Evolutionary conservation across 2,113 vertebrate genomes (phyloP), one percentile per base, ranked within the genome.

Genomic region (Sigmodon hispidus): DNA sequence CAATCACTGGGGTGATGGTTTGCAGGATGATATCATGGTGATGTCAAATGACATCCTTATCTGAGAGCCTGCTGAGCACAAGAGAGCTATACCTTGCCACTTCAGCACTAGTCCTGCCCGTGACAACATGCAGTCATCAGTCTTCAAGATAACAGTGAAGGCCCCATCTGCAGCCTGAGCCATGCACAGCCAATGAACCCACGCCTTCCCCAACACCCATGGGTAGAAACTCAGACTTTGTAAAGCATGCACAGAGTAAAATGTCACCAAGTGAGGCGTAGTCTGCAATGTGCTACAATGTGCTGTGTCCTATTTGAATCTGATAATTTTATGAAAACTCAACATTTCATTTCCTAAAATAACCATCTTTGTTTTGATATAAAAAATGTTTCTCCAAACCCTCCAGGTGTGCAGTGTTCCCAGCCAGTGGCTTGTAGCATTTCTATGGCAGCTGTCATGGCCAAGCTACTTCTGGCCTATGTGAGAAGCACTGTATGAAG

Each of bases 291-390:
- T 26, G 72, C n/a, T n/a, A n/a, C n/a, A n/a, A n/a, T n/a, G n/a
- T n/a, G n/a, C n/a, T n/a, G n/a, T n/a, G 24, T 76, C 70, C 91
- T 67, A 43, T 70, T 87, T n/a, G 65, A 85, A 91, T 16, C n/a
- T 72, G 13, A 22, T 57, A 24, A 72, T 90, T 84, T 57, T 72
- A 72, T 80, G 43, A 94, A 89, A 91, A 87, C 43, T 36, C 22
- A n/a, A 61, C 65, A 67, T 43, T 86, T 61, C 13, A 15, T 45
- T 84, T 45, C 52, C 57, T 67, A 67, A 80, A 65, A 59, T 40
- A 63, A 24, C 70, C 59, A 36, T 83, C 52, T 94, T 77, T 73
- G n/a, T 77, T 87, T 93, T 89, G 31, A 70, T 48, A 21, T 92
- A 40, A 45, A 45, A 83, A 84, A 63, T 36, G 36, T 70, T 95